A percentile compares a stretch with the other conserved stretches of the same genome.
Evolutionary conservation across 2,113 vertebrate genomes (phyloP).

Genomic region (Suncus etruscus): DNA sequence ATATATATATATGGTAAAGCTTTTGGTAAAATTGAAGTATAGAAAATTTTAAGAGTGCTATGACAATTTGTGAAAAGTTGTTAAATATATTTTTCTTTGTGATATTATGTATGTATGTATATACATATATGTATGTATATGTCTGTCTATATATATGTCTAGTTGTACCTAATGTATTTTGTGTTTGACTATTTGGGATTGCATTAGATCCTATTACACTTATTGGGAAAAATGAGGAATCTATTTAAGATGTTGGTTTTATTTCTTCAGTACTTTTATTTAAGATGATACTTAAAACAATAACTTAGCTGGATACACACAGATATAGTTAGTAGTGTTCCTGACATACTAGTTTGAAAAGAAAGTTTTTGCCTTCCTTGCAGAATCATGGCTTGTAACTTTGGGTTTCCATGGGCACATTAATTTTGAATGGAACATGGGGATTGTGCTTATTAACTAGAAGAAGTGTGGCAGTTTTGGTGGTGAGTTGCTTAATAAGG

Average conservation of each 20-base stretch:
- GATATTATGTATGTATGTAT: too few species aligned
- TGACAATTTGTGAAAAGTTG: neutral
- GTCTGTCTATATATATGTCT: too few species aligned
- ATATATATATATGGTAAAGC: neutral
- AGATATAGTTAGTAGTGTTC: constrained; percentile 7
- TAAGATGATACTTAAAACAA: too few species aligned
- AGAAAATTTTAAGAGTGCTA: neutral
- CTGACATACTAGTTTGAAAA: neutral
- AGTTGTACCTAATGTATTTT: constrained; percentile 25
- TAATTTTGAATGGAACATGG: constrained; percentile 52
- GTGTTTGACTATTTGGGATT: constrained; percentile 32
- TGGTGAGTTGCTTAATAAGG: constrained; percentile 28
- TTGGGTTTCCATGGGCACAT: constrained; percentile 45
- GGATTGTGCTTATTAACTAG: constrained; percentile 32
- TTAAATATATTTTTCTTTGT: constrained; percentile 46
- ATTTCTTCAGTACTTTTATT: constrained; percentile 16
- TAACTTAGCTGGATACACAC: neutral
- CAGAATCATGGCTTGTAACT: constrained; percentile 19
- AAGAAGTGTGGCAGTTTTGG: constrained; percentile 34
- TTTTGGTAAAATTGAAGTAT: constrained; percentile 38
- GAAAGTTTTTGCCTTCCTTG: constrained; percentile 46
- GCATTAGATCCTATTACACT: constrained; percentile 27
- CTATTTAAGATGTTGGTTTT: neutral
- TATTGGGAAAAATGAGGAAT: constrained; percentile 26
- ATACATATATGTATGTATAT: too few species aligned